These are phyloP conservation scores for Channa argus DNA, from an alignment of 2,113 vertebrate genomes.

Conservation along the genomic window DNA sequence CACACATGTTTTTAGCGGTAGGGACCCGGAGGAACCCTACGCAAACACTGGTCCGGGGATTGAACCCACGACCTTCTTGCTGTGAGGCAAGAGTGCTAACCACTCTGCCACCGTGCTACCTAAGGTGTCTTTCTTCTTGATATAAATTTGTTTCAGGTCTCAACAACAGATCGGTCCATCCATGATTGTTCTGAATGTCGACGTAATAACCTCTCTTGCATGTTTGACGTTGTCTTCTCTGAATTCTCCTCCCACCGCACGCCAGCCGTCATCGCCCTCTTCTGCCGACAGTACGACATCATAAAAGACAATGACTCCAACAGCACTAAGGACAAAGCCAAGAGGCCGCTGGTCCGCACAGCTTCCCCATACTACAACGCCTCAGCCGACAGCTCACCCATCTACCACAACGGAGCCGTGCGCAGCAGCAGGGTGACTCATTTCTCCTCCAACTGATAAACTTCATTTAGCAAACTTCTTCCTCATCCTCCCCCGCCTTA, in stretches of 20 bases:
- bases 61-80: too few relatives aligned
- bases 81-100: too few relatives aligned
- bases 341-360: conserved; percentile 90
- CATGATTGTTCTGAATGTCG: too few relatives aligned
- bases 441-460: neutral
- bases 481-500: neutral
- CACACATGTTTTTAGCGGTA: too few relatives aligned
- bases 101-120: too few relatives aligned
- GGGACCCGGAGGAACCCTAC: too few relatives aligned
- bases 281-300: conserved; percentile 97
- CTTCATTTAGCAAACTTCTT: neutral
- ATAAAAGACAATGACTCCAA: conserved; percentile 97
- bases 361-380: conserved; percentile 86
- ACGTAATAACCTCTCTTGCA: too few relatives aligned
- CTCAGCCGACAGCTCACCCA: conserved; percentile 87
- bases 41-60: too few relatives aligned
- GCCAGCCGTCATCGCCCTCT: conserved; percentile 93
- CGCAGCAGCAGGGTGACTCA: conserved; percentile 86
- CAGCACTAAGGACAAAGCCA: conserved; percentile 92
- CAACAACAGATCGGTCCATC: too few relatives aligned
- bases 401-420: conserved; percentile 87
- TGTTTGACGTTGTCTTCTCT: neutral
- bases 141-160: too few relatives aligned
- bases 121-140: too few relatives aligned
- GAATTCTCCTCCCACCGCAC: neutral